Base-by-base conservation (phyloP, 2,888 invertebrate species). In the Ferrisia virgata region DNA sequence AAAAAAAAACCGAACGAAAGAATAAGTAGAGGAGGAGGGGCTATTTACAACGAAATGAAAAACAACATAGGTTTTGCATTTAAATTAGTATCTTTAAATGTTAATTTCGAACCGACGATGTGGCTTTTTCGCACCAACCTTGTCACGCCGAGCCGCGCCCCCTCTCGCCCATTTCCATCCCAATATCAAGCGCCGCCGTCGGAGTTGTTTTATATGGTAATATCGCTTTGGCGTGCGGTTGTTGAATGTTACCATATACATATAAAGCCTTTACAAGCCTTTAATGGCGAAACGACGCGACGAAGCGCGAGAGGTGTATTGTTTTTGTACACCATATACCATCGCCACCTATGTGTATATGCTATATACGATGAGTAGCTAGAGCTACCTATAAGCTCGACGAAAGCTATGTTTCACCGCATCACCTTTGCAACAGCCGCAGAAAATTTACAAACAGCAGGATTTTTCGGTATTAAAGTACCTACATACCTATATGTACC, bases 131-230 rank as follows among this genome's bases (percentile, higher is more conserved):
- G 31, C 28, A 28, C 15, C 64, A 28, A 39, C 39, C n/a, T n/a
- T n/a, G n/a, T n/a, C n/a, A n/a, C n/a, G n/a, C n/a, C n/a, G n/a
- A n/a, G n/a, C n/a, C n/a, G n/a, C n/a, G n/a, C n/a, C n/a, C n/a
- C n/a, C n/a, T n/a, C n/a, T n/a, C n/a, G n/a, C n/a, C n/a, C n/a
- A n/a, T n/a, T n/a, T n/a, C n/a, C n/a, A n/a, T n/a, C 53, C 36
- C 22, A 22, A 53, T 22, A 53, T 2, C 40, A 40, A 40, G 58
- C 2, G 25, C 18, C 58, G 5, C 2, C n/a, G 58, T 0, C 22
- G 9, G 18, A 76, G 33, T 76, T 36, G 72, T 76, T 76, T 76
- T 76, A 76, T 76, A 76, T 76, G 72, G 72, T 76, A 76, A 76
- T 76, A 76, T 53, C 53, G 53, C 53, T 53, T 53, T 53, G 9